Evolutionary conservation across 2,113 vertebrate species (phyloP).

Genomic region (Okapia johnstoni): DNA sequence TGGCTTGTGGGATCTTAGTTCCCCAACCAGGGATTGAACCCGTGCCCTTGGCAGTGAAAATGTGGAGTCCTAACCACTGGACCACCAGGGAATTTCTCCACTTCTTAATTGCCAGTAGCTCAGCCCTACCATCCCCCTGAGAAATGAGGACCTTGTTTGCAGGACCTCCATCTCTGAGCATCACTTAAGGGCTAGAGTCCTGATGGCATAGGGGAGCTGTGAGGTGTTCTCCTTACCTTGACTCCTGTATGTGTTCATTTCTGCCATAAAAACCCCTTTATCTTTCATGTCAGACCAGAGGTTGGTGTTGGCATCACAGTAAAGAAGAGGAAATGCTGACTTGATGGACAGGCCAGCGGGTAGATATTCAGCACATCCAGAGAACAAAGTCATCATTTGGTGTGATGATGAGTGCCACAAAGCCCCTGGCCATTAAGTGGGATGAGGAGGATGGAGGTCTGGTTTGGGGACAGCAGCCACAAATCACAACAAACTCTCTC

Average conservation of each 20-base stretch:
- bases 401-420: not conserved
- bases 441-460: accelerated
- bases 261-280: not conserved
- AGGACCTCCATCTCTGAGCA: not conserved
- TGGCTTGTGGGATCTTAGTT: not conserved
- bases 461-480: too few species aligned
- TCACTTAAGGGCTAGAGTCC: not conserved
- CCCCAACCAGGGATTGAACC: not conserved
- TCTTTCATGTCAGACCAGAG: not conserved
- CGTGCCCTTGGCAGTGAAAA: not conserved
- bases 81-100: not conserved
- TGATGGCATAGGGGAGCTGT: not conserved
- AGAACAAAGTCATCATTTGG: not conserved
- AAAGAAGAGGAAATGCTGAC: not conserved
- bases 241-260: too few species aligned
- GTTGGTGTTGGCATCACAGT: not conserved
- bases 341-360: not conserved
- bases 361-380: accelerated
- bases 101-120: not conserved
- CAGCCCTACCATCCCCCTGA: not conserved
- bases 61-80: not conserved
- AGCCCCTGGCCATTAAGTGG: accelerated
- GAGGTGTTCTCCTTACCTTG: not conserved
- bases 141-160: not conserved
- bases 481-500: too few species aligned